These are phyloP conservation scores for Seladonia tumulorum DNA, from an alignment of 2,888 invertebrate genomes.

Conservation along the genomic window DNA sequence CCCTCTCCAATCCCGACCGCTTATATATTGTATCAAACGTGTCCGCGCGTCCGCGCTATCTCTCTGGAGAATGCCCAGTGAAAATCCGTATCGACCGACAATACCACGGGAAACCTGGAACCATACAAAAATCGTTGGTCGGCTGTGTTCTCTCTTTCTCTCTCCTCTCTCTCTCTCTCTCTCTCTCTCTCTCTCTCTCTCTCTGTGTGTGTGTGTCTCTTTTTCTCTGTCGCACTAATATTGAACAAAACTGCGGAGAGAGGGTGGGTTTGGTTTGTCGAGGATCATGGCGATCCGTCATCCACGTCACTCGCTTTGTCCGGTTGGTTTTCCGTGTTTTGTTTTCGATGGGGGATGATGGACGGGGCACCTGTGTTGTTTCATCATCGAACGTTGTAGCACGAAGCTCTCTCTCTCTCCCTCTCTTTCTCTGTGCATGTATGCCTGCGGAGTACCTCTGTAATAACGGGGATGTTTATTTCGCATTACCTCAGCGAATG, in stretches of 20 bases:
- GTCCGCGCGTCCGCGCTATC: slow-evolving; percentile 62
- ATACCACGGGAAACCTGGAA: slow-evolving; percentile 41
- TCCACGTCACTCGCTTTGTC: slow-evolving; percentile 18
- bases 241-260: slow-evolving; percentile 40
- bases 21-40: slow-evolving; percentile 77
- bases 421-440: background rate
- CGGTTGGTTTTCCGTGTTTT: background rate
- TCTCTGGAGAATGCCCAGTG: slow-evolving; percentile 67
- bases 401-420: background rate
- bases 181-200: too few relatives aligned
- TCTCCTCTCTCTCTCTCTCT: too few relatives aligned
- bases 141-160: too few relatives aligned
- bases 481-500: background rate
- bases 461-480: background rate
- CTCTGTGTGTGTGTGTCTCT: background rate
- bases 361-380: background rate
- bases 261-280: slow-evolving; percentile 9
- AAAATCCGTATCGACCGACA: slow-evolving; percentile 72
- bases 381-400: background rate
- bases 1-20: slow-evolving; percentile 52
- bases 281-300: slow-evolving; percentile 26
- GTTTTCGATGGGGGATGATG: background rate
- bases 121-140: slow-evolving; percentile 36
- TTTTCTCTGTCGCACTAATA: slow-evolving; percentile 32
- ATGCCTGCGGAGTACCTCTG: too few relatives aligned